Conservation (phyloP, 2,888 invertebrate species). For the Nomada ferruginata region DNA sequence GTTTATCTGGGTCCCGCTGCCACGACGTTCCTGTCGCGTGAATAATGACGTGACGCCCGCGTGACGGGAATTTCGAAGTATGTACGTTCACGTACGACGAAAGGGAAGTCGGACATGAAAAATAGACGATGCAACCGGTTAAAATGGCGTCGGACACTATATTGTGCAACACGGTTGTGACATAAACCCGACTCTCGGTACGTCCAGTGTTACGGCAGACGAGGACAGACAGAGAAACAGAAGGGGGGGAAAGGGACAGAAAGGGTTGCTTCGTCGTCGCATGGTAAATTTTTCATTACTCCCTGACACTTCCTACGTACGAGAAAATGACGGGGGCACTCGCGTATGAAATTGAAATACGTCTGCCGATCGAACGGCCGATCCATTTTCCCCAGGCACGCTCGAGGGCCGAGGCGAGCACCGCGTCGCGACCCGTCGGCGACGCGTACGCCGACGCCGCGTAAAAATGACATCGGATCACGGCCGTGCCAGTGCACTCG, state of each 20-base stretch:
- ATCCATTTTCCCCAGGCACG: constrained; percentile 67
- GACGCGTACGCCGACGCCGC: constrained; percentile 22
- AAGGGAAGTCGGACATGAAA: constrained; percentile 20
- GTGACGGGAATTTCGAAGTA: constrained; percentile 30
- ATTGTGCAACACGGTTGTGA: constrained; percentile 24
- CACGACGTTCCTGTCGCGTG: constrained; percentile 8
- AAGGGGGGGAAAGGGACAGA: neutral
- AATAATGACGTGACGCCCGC: constrained; percentile 37
- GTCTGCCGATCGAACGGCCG: constrained; percentile 74
- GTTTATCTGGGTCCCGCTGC: constrained; percentile 15
- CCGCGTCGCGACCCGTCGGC: constrained; percentile 25
- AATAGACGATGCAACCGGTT: constrained; percentile 23
- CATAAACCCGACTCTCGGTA: constrained; percentile 41
- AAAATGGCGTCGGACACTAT: constrained; percentile 34
- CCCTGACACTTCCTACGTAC: constrained; percentile 75
- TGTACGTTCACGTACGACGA: neutral
- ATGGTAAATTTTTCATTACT: constrained; percentile 80
- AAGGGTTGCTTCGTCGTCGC: constrained; percentile 39
- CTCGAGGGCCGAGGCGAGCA: constrained; percentile 33
- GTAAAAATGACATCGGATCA: constrained; percentile 67
- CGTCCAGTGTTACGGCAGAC: constrained; percentile 5
- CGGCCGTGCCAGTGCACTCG: constrained; percentile 43
- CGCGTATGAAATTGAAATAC: constrained; percentile 81
- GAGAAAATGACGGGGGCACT: constrained; percentile 76
- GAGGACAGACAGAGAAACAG: neutral